Evolutionary conservation across 2,888 invertebrate species (phyloP), one percentile per base, ranked within the genome.

Genomic region (Pegoplata infirma): DNA sequence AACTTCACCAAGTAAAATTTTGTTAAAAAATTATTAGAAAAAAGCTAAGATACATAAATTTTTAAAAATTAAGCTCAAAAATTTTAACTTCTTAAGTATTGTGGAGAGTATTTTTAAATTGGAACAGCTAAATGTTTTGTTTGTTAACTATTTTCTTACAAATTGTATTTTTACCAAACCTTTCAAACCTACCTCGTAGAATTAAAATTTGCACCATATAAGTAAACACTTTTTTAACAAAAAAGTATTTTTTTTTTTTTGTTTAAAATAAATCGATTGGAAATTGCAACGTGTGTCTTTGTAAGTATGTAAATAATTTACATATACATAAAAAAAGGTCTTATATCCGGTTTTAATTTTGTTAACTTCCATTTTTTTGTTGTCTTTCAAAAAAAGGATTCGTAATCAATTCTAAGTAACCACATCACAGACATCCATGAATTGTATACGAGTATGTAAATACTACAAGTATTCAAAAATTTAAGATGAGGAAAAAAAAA

Each of bases 331-430:
- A 66, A n/a, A 19, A 67, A 69, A 68, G 63, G 71, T 63, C 74
- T 77, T 75, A 59, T 75, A 80, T 68, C 77, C 77, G 75, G 75
- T 75, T 75, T 80, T 80, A 77, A 80, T 80, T 77, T 78, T 80
- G 68, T 68, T 75, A 75, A 75, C 75, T 63, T 72, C 56, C 63
- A 55, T 56, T 72, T 71, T 12, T 46, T 64, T 68, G 47, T 68
- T 53, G 10, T 7, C 44, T 19, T 25, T 17, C 6, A 51, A 51
- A 14, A 47, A 75, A 79, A 71, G 67, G 75, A 75, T 75, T 75
- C 79, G 79, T 79, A 82, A 76, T 80, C 78, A 79, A 82, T 81
- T 81, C 82, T 81, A 82, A 83, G 82, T 79, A 82, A 83, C 82
- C 83, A 83, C 83, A 82, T 83, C 82, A 82, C 82, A 83, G 82